Evolutionary conservation across 2,797 vertebrate genomes (phyloP), one percentile per base, ranked within the genome.

Genomic region (Gobionotothen gibberifrons): DNA sequence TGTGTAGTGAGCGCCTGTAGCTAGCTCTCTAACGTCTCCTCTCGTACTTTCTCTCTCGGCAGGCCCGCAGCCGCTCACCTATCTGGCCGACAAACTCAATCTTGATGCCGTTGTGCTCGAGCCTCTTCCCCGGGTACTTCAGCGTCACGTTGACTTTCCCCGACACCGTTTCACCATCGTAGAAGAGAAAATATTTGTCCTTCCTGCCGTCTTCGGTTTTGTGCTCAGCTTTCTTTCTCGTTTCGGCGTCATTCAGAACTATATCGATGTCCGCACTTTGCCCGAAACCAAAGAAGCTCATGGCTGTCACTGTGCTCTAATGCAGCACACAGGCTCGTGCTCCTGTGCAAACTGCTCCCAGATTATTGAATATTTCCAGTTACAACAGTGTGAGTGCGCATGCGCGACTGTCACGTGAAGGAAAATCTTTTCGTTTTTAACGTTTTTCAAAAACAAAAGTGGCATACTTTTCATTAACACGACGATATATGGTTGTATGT

Each of bases 91-190:
- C 93, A 83, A 98, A 98, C 81, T 98, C 97, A 36, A 99, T 94
- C 89, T 98, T 99, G 92, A 99, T 96, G 81, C 98, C 97, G 78
- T 96, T 96, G 89, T 99, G 97, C 85, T 99, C 97, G 77, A 99
- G 95, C 66, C 95, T 95, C 91, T 97, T 97, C 58, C 97, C 97
- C 9, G 96, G 97, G 79, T 96, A 96, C 84, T 97, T 97, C 40
- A 99, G 96, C 2, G 95, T 96, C 9, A 99, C 95, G 80, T 94
- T 96, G 70, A 97, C 95, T 91, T 96, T 94, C 1, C 97, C 97
- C 2, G 96, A 96, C 47, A 99, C 97, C 0, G 97, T 99, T 74
- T 99, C 98, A 0, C 98, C 97, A 16, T 99, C 97, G 70, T 96
- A 97, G 85, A 98, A 99, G 0, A 99, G 95, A 69, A 96, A 97